Conservation (phyloP, 2,113 vertebrate species). For the Mellivora capensis region DNA sequence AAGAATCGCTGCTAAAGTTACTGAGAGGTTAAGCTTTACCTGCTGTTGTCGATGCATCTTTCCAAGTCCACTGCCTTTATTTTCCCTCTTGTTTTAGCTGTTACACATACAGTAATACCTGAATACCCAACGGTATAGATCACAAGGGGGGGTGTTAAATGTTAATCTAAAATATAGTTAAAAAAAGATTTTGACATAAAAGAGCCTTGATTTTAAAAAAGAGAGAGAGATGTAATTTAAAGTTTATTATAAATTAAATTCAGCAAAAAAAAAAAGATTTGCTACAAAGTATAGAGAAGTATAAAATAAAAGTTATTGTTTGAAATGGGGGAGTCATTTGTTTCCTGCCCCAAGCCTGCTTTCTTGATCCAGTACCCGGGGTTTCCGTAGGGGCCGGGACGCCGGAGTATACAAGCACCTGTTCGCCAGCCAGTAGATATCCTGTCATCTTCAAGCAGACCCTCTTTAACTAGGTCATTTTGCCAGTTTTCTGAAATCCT, state of each 20-base stretch:
- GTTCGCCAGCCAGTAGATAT: neutral
- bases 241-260: constrained; percentile 91
- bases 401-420: neutral
- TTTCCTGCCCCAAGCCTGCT: constrained; percentile 62
- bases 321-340: constrained; percentile 86
- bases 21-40: constrained; percentile 86
- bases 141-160: constrained; percentile 85
- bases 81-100: constrained; percentile 87
- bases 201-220: constrained; percentile 88
- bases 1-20: constrained; percentile 75
- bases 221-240: constrained; percentile 91
- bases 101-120: constrained; percentile 86
- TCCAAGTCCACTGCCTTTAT: constrained; percentile 88
- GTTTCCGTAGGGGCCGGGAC: neutral
- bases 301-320: constrained; percentile 98
- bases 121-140: constrained; percentile 85
- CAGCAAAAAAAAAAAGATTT: constrained; percentile 89
- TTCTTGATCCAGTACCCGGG: neutral
- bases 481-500: neutral
- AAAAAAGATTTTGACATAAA: constrained; percentile 83
- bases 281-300: constrained; percentile 92
- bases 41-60: constrained; percentile 85
- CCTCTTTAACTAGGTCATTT: neutral
- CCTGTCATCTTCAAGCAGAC: neutral
- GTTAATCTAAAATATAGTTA: constrained; percentile 82